Percentiles rank a stretch among this genome's conserved stretches.
phyloP scores from a whole-genome alignment of 2,888 invertebrate genomes.

The Heliconius ethilla region DNA sequence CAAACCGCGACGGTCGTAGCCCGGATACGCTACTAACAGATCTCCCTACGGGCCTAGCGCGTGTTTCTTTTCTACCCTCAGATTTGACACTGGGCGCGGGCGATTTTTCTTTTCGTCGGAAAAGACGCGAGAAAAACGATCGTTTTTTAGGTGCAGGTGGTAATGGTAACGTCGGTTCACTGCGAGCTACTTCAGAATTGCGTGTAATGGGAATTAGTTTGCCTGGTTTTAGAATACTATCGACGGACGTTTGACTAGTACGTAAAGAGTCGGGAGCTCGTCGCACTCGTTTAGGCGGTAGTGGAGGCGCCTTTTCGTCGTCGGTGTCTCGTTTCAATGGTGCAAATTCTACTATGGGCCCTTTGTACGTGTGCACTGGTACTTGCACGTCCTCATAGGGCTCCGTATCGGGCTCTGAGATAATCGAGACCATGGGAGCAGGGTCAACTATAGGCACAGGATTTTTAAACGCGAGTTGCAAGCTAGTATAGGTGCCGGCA shows the following conservation, averaged over 20 bases:
- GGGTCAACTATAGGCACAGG: conserved; percentile 84
- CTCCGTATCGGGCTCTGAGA: conserved; percentile 64
- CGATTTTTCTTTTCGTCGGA: conserved; percentile 72
- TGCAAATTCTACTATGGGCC: conserved; percentile 79
- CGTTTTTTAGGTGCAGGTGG: conserved; percentile 74
- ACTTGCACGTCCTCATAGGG: conserved; percentile 83
- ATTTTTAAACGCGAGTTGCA: conserved; percentile 93
- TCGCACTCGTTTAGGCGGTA: conserved; percentile 90
- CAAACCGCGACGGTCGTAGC: conserved; percentile 77
- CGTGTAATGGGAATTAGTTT: conserved; percentile 63
- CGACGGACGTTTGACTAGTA: conserved; percentile 73
- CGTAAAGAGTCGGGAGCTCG: conserved; percentile 75
- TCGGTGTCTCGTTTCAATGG: conserved; percentile 81
- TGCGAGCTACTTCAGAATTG: conserved; percentile 59
- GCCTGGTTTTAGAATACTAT: conserved; percentile 70
- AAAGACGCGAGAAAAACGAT: conserved; percentile 75
- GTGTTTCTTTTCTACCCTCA: conserved; percentile 60
- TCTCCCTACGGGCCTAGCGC: conserved; percentile 78
- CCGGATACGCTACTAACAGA: conserved; percentile 84
- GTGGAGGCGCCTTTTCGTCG: conserved; percentile 86
- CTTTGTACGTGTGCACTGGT: conserved; percentile 72
- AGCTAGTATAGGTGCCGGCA: conserved; percentile 90
- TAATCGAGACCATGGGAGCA: conserved; percentile 50
- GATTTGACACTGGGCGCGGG: conserved; percentile 73
- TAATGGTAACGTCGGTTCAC: conserved; percentile 74